phyloP scores from a whole-genome alignment of 2,113 vertebrate genomes.

The Menura novaehollandiae region DNA sequence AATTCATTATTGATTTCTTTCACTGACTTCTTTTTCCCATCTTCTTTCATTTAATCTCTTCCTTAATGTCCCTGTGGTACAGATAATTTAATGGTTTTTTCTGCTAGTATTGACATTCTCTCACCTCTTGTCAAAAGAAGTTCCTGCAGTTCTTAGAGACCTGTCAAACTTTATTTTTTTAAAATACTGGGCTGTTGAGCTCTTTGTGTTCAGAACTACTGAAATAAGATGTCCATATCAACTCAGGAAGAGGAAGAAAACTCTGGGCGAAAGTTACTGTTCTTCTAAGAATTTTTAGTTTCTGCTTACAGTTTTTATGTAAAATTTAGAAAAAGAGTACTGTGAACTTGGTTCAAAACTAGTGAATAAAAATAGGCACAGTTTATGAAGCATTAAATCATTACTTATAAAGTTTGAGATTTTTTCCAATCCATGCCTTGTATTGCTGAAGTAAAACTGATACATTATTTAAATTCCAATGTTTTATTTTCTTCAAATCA shows the following conservation, averaged over 20 bases:
- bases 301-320: not conserved
- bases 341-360: not conserved
- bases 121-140: not conserved
- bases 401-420: not conserved
- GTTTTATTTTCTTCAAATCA: not conserved
- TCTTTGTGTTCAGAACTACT: not conserved
- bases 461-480: not conserved
- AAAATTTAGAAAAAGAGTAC: not conserved
- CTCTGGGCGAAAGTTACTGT: not conserved
- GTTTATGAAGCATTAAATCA: not conserved
- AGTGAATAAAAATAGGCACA: not conserved
- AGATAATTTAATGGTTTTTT: not conserved
- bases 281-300: not conserved
- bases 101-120: not conserved
- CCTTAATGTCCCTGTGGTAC: not conserved
- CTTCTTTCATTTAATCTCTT: not conserved
- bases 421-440: not conserved
- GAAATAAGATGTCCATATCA: not conserved
- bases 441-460: not conserved
- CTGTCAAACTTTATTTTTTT: not conserved
- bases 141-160: not conserved
- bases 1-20: not conserved
- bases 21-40: not conserved
- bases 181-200: not conserved
- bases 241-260: not conserved